Conservation (phyloP, 1,140 invertebrate species). For the Mactra quadrangularis region DNA sequence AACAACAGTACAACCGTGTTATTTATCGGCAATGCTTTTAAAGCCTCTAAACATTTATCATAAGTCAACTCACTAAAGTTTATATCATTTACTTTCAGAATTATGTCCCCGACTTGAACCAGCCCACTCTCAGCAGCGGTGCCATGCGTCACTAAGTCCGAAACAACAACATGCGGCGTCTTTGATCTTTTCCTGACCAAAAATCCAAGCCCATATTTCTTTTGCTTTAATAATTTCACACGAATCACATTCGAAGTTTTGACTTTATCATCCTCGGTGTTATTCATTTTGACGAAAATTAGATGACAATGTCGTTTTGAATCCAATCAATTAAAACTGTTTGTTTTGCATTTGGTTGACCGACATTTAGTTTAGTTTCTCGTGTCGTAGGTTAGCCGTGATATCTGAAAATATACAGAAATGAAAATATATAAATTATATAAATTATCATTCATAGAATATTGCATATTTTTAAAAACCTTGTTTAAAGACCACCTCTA, state of each 20-base stretch:
- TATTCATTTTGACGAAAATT: too few species aligned
- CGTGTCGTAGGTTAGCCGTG: too few species aligned
- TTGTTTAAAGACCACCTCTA: too few species aligned
- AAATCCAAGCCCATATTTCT: conserved; percentile 77
- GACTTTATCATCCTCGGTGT: conserved; percentile 2
- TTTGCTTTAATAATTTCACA: conserved; percentile 77
- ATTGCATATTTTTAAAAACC: too few species aligned
- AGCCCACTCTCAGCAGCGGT: conserved; percentile 78
- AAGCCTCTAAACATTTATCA: conserved; percentile 74
- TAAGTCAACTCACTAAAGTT: conserved; percentile 75
- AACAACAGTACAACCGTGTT: conserved; percentile 72
- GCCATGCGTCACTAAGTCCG: conserved; percentile 74
- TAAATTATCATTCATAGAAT: too few species aligned
- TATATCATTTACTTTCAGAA: conserved; percentile 79
- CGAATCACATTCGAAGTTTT: conserved; percentile 73
- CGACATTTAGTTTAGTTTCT: too few species aligned
- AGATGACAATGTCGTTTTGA: too few species aligned
- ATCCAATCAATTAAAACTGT: too few species aligned
- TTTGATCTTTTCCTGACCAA: conserved; percentile 75
- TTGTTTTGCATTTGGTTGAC: too few species aligned
- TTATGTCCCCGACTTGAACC: conserved; percentile 77
- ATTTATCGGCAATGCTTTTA: conserved; percentile 75
- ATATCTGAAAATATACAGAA: too few species aligned
- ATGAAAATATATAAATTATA: too few species aligned
- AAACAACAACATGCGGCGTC: conserved; percentile 75